phyloP scores from a whole-genome alignment of 2,888 invertebrate species.

The Leucophenga maculata region DNA sequence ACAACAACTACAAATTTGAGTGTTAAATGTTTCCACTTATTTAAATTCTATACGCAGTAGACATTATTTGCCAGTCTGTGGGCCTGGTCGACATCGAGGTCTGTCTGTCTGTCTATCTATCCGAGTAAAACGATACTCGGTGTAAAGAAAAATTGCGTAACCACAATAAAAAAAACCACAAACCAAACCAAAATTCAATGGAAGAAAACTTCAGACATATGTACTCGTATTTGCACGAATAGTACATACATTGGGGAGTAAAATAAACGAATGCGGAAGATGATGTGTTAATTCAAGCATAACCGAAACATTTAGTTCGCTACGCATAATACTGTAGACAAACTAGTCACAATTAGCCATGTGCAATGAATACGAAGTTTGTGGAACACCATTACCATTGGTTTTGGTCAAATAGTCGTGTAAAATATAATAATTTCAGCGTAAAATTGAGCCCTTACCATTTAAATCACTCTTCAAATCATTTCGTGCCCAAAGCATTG shows the following conservation, averaged over 20 bases:
- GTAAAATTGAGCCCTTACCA: too few species aligned
- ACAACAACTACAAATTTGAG: slow-evolving; percentile 23
- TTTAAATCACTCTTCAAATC: too few species aligned
- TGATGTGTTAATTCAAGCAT: too few species aligned
- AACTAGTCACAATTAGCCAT: too few species aligned
- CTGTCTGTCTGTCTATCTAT: slow-evolving; percentile 21
- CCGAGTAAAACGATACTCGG: slow-evolving; percentile 44
- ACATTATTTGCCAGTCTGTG: background rate
- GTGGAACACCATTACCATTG: too few species aligned
- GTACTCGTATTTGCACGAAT: background rate
- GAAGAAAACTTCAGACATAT: too few species aligned
- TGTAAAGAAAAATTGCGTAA: slow-evolving; percentile 47
- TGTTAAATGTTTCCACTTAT: background rate
- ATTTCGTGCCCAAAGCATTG: too few species aligned
- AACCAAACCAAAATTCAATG: slow-evolving; percentile 12
- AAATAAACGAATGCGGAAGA: background rate
- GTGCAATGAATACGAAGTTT: too few species aligned
- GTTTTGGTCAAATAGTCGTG: too few species aligned
- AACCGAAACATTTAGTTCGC: too few species aligned
- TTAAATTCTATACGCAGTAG: background rate
- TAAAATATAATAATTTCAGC: too few species aligned
- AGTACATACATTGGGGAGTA: background rate
- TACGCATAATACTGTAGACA: too few species aligned
- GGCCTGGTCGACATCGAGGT: background rate
- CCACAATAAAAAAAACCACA: slow-evolving; percentile 31